These are phyloP conservation scores for Amphipyra berbera DNA, from an alignment of 2,888 invertebrate genomes.

Conservation along the genomic window DNA sequence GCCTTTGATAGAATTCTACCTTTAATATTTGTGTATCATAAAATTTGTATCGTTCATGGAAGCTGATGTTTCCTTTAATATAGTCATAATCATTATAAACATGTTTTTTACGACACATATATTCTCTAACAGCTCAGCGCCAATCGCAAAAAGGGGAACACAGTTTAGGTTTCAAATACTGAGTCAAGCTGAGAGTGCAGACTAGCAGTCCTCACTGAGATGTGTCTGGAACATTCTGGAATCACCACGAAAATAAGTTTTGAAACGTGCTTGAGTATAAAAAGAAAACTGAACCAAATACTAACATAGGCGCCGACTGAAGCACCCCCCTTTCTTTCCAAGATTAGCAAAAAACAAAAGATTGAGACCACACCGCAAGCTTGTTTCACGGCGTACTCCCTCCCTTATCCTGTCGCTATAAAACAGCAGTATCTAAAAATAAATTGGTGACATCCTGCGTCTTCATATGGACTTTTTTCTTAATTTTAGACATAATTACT, in stretches of 20 bases:
- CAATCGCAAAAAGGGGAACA: too few relatives aligned
- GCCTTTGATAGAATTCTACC: conserved; percentile 32
- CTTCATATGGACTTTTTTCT: conserved; percentile 53
- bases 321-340: conserved; percentile 30
- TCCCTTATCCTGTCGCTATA: conserved; percentile 55
- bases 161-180: too few relatives aligned
- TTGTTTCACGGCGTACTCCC: conserved; percentile 52
- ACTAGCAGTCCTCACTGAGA: too few relatives aligned
- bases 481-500: conserved; percentile 58
- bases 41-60: conserved; percentile 30
- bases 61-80: conserved; percentile 21
- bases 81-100: background rate
- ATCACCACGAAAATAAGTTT: too few relatives aligned
- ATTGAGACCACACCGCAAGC: conserved; percentile 41
- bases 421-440: conserved; percentile 61
- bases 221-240: too few relatives aligned
- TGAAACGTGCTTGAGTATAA: too few relatives aligned
- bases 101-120: background rate
- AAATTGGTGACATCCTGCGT: conserved; percentile 69
- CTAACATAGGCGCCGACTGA: background rate
- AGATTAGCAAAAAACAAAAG: conserved; percentile 54
- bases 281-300: too few relatives aligned
- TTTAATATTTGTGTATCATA: conserved; percentile 39
- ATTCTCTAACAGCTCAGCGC: background rate
- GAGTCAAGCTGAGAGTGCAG: too few relatives aligned